These are phyloP conservation scores for Cotesia glomerata DNA, from an alignment of 1,140 invertebrate species.

Conservation along the genomic window DNA sequence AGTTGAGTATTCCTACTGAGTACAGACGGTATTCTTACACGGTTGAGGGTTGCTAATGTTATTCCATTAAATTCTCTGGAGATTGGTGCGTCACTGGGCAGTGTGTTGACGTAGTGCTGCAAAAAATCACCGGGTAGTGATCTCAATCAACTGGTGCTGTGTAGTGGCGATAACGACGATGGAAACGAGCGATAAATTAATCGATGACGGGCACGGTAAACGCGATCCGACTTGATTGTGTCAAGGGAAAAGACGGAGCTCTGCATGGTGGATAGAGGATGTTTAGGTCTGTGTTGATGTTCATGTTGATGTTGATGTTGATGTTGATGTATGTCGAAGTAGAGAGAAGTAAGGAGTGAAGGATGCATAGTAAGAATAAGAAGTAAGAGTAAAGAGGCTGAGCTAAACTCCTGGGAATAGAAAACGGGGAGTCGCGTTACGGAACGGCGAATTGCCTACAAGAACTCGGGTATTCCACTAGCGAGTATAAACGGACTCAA, in stretches of 20 bases:
- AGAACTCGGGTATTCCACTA: slow-evolving; percentile 22
- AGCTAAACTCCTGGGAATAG: slow-evolving; percentile 26
- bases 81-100: neutral
- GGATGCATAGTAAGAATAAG: too few relatives aligned
- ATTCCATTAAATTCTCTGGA: neutral
- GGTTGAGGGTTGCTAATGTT: slow-evolving; percentile 5
- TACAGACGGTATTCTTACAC: neutral
- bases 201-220: slow-evolving; percentile 1
- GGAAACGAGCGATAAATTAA: slow-evolving; percentile 27
- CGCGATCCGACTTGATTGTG: neutral
- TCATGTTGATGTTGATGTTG: neutral
- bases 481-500: slow-evolving; percentile 19
- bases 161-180: slow-evolving; percentile 21
- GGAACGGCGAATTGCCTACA: slow-evolving; percentile 19
- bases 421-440: slow-evolving; percentile 26
- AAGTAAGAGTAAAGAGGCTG: neutral
- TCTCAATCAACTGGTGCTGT: slow-evolving; percentile 21
- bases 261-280: neutral
- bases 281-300: too few relatives aligned
- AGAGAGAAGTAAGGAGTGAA: neutral
- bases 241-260: neutral
- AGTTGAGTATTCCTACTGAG: neutral
- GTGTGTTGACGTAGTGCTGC: neutral
- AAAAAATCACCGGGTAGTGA: slow-evolving; percentile 19
- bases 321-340: neutral